Conservation (phyloP, 1,140 invertebrate genomes). For the Galleria mellonella region DNA sequence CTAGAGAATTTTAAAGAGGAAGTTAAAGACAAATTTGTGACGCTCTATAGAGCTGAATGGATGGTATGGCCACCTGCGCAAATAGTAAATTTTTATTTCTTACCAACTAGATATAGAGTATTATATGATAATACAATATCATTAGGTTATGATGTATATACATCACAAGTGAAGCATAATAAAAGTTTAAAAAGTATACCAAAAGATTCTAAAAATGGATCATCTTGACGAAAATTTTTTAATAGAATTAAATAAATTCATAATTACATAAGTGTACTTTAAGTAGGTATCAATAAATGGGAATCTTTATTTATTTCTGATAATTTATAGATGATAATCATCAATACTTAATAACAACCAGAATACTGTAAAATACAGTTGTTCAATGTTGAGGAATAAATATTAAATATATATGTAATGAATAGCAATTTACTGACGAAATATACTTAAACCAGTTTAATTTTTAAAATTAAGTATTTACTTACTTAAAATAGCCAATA, state of each 20-base stretch:
- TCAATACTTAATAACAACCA: no score
- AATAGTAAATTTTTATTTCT: slow-evolving; percentile 87
- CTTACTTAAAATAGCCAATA: no score
- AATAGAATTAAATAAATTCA: no score
- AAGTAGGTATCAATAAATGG: background rate
- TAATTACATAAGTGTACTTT: slow-evolving; percentile 1
- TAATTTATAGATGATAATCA: no score
- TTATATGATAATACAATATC: slow-evolving; percentile 94
- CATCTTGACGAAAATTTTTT: slow-evolving; percentile 11
- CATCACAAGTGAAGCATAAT: slow-evolving; percentile 90
- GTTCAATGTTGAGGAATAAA: no score
- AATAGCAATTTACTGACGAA: no score
- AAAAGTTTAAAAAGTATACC: slow-evolving; percentile 31
- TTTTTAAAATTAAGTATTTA: no score
- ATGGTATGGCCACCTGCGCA: slow-evolving; percentile 86
- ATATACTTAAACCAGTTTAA: no score
- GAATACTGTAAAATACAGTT: no score
- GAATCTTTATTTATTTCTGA: no score
- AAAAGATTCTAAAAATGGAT: slow-evolving; percentile 12
- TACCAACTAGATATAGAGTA: slow-evolving; percentile 89
- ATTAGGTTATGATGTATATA: slow-evolving; percentile 92
- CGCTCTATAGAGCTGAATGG: slow-evolving; percentile 88
- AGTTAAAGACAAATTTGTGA: slow-evolving; percentile 85
- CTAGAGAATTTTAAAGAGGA: slow-evolving; percentile 80
- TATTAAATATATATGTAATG: no score